Conservation (phyloP, 2,797 vertebrate genomes). For the Alca torda region DNA sequence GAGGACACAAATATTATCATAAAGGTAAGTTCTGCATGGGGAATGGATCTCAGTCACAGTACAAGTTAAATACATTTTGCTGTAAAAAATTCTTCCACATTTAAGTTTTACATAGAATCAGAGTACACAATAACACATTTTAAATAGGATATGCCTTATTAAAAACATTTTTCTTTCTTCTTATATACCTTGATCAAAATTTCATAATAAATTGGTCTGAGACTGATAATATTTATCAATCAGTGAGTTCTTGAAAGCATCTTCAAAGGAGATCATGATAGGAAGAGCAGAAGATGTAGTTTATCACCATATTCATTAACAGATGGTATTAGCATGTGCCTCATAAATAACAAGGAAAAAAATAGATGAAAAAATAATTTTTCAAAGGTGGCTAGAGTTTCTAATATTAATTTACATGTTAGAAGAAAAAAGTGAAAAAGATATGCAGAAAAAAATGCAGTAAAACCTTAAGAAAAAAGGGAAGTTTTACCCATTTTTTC, state of each 20-base stretch:
- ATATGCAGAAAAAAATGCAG: not conserved
- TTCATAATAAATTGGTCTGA: not conserved
- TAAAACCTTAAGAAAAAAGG: not conserved
- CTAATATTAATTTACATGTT: not conserved
- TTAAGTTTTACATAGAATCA: not conserved
- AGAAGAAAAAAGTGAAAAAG: not conserved
- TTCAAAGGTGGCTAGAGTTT: not conserved
- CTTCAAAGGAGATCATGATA: not conserved
- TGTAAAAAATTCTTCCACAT: not conserved
- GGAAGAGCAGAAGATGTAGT: not conserved
- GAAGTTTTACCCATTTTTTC: not conserved
- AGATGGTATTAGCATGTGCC: constrained; percentile 30
- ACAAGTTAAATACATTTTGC: not conserved
- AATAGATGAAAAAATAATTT: not conserved
- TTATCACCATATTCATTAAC: not conserved
- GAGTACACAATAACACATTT: not conserved
- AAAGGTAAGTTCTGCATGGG: not conserved
- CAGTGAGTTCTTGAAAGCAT: not conserved
- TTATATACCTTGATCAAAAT: not conserved
- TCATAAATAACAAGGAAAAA: constrained; percentile 20
- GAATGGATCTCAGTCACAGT: not conserved
- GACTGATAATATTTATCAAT: not conserved
- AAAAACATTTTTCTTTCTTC: not conserved
- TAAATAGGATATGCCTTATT: not conserved
- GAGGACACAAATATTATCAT: not conserved